Percentiles rank a stretch among this genome's conserved stretches.
These are phyloP conservation scores for Coelogynopora nodosa DNA, from an alignment of 2,888 invertebrate genomes.

Conservation along the genomic window DNA sequence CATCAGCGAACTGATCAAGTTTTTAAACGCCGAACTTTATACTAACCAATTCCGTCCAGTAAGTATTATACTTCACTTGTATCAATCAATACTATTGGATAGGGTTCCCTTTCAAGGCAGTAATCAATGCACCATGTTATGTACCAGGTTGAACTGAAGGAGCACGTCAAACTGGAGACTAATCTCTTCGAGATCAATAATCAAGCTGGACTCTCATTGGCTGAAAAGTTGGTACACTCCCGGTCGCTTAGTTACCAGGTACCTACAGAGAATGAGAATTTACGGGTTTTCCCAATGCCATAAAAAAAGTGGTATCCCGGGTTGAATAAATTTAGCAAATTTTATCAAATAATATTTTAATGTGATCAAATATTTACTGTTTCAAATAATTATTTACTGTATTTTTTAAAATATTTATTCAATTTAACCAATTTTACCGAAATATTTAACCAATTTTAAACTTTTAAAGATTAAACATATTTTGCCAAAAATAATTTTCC, in stretches of 20 bases:
- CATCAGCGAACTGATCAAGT: constrained; percentile 73
- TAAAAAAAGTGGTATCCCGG: too few species aligned
- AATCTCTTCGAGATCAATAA: constrained; percentile 67
- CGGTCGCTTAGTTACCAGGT: background rate
- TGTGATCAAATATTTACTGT: constrained; percentile 26
- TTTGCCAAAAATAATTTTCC: too few species aligned
- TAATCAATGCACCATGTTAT: background rate
- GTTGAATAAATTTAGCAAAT: too few species aligned
- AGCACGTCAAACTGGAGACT: constrained; percentile 69
- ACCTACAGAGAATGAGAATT: too few species aligned
- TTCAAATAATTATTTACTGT: too few species aligned
- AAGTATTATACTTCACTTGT: too few species aligned
- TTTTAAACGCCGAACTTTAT: constrained; percentile 78
- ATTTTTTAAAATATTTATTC: too few species aligned
- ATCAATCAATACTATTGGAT: too few species aligned
- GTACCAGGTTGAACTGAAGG: constrained; percentile 71
- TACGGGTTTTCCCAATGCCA: constrained; percentile 21
- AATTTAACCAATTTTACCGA: too few species aligned
- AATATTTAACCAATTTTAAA: too few species aligned
- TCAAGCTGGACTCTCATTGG: constrained; percentile 32
- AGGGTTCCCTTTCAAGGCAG: constrained; percentile 47
- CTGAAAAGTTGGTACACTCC: background rate
- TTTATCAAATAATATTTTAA: background rate
- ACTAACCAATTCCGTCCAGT: constrained; percentile 83
- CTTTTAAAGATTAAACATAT: too few species aligned